These are phyloP conservation scores for Babyrousa celebensis DNA, from an alignment of 2,797 vertebrate genomes.

Conservation along the genomic window DNA sequence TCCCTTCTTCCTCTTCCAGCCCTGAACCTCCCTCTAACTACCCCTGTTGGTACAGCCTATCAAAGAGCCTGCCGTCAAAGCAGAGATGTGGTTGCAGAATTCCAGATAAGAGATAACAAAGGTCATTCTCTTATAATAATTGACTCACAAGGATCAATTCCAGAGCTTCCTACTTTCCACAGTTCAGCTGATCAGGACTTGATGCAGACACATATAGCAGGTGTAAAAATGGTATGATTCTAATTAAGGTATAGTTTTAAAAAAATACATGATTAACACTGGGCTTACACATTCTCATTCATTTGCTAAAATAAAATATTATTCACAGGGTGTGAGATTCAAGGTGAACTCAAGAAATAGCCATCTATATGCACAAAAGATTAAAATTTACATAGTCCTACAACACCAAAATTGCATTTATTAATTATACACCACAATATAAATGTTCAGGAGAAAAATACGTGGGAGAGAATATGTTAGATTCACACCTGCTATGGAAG, in stretches of 20 bases:
- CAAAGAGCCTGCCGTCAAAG: background rate
- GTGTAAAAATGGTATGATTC: constrained; percentile 12
- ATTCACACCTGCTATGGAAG: constrained; percentile 6
- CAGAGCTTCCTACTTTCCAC: background rate
- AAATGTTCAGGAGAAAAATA: constrained; percentile 57
- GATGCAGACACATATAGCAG: background rate
- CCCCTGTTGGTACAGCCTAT: background rate
- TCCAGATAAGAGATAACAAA: background rate
- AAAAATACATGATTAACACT: background rate
- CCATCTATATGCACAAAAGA: background rate
- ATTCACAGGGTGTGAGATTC: background rate
- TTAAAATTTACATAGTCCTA: constrained; percentile 7
- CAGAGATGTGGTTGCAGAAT: background rate
- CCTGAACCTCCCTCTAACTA: background rate
- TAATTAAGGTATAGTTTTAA: background rate
- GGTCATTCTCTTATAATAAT: background rate
- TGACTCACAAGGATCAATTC: background rate
- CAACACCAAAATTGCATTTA: constrained; percentile 33
- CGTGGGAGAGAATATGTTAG: background rate
- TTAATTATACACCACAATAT: constrained; percentile 20
- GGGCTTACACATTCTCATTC: background rate
- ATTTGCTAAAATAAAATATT: constrained; percentile 59
- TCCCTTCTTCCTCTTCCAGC: background rate
- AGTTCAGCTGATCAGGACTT: background rate
- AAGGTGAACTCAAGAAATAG: constrained; percentile 56